Evolutionary conservation across 2,797 vertebrate genomes (phyloP).

Genomic region (Aulostomus chinensis): DNA sequence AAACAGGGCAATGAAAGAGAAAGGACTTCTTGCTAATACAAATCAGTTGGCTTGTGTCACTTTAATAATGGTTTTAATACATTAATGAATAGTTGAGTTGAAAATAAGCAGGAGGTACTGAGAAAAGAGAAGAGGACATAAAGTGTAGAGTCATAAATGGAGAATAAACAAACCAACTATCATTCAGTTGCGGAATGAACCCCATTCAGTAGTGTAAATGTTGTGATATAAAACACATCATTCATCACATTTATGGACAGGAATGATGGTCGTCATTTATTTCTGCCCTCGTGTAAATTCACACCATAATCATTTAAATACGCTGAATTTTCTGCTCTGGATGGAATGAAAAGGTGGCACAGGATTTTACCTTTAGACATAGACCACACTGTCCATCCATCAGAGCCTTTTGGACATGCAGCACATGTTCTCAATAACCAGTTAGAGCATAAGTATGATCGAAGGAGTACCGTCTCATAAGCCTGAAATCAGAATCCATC

Average conservation of each 20-base stretch:
- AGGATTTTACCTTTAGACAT: no score
- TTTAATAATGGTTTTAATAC: constrained; percentile 98
- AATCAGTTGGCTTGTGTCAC: constrained; percentile 95
- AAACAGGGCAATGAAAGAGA: constrained; percentile 79
- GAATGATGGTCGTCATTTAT: constrained; percentile 57
- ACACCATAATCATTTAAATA: constrained; percentile 54
- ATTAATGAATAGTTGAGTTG: constrained; percentile 92
- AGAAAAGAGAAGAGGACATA: constrained; percentile 82
- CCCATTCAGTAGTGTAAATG: constrained; percentile 84
- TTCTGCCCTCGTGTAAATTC: constrained; percentile 59
- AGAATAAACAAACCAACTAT: constrained; percentile 92
- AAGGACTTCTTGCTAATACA: constrained; percentile 80
- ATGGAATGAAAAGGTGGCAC: no score
- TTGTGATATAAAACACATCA: constrained; percentile 52
- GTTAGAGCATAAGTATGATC: no score
- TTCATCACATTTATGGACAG: constrained; percentile 64
- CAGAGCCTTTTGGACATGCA: no score
- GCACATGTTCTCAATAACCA: no score
- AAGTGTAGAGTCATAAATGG: constrained; percentile 88
- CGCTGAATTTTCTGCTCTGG: no score
- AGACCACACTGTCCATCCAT: no score
- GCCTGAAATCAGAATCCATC: no score
- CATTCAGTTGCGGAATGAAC: constrained; percentile 91
- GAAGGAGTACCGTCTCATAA: no score
- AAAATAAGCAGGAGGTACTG: constrained; percentile 56